Conservation (phyloP, 2,888 invertebrate species). For the Tenthredo scrophulariae region DNA sequence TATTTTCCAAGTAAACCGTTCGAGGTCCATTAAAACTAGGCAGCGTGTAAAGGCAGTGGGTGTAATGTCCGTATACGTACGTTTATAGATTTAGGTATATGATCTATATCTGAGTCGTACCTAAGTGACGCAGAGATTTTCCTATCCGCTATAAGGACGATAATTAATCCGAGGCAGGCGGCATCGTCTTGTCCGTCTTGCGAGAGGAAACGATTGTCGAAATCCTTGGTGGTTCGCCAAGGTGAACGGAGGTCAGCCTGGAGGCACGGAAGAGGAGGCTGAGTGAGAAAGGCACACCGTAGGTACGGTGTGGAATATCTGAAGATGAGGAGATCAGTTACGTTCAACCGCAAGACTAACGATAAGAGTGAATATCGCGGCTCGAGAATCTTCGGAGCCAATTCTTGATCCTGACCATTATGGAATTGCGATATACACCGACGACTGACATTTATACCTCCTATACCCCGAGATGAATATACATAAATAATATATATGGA, state of each 20-base stretch:
- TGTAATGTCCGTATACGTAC: not conserved
- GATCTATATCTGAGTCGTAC: not conserved
- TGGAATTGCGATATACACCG: not conserved
- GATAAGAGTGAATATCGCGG: slow-evolving; percentile 4
- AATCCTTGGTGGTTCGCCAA: slow-evolving; percentile 28
- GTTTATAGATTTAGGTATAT: not conserved
- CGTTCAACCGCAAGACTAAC: slow-evolving; percentile 2
- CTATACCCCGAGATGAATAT: not conserved
- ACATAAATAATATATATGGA: not conserved
- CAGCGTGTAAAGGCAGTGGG: not conserved
- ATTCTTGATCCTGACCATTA: not conserved
- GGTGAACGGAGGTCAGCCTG: slow-evolving; percentile 47
- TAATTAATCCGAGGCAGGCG: not conserved
- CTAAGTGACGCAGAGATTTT: not conserved
- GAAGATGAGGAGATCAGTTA: slow-evolving; percentile 2
- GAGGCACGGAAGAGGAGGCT: slow-evolving; percentile 41
- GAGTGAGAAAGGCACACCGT: slow-evolving; percentile 4
- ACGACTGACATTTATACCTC: slow-evolving; percentile 30
- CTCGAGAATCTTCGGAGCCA: not conserved
- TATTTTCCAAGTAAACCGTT: slow-evolving; percentile 11
- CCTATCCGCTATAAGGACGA: not conserved
- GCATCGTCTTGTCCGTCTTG: not conserved
- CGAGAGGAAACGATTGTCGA: slow-evolving; percentile 44
- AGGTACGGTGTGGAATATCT: not conserved
- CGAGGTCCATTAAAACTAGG: slow-evolving; percentile 5